Evolutionary conservation across 2,888 invertebrate species (phyloP).

Genomic region (Marasmarcha lunaedactyla): DNA sequence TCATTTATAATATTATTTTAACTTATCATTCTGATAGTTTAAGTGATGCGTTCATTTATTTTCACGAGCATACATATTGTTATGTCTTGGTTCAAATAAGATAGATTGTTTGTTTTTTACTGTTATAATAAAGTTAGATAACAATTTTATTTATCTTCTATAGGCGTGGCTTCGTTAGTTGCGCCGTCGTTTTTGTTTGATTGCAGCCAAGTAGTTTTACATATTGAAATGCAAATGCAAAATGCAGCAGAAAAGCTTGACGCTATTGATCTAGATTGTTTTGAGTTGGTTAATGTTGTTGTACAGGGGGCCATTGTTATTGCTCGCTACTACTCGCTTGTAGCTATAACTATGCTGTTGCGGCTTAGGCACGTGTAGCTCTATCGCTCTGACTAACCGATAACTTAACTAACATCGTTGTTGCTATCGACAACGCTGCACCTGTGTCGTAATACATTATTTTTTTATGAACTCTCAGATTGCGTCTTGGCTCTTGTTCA

Average conservation of each 20-base stretch:
- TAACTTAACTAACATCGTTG: conserved; percentile 17
- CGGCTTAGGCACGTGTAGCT: conserved; percentile 27
- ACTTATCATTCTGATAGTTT: no score
- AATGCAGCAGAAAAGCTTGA: conserved; percentile 6
- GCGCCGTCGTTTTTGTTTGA: no score
- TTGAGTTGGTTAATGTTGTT: conserved; percentile 19
- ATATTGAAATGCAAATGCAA: not conserved
- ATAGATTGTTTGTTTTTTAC: no score
- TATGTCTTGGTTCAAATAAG: no score
- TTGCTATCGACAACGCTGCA: not conserved
- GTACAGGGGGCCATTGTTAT: conserved; percentile 29
- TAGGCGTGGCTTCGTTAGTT: no score
- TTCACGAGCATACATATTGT: no score
- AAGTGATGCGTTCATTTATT: no score
- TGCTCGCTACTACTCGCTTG: conserved; percentile 29
- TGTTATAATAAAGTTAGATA: no score
- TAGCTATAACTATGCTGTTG: conserved; percentile 1
- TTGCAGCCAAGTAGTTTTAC: no score
- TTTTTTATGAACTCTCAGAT: not conserved
- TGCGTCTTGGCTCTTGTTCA: not conserved
- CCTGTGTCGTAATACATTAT: not conserved
- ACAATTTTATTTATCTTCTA: no score
- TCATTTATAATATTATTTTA: no score
- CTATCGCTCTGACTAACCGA: conserved; percentile 30
- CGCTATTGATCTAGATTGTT: conserved; percentile 12